phyloP scores from a whole-genome alignment of 1,140 invertebrate genomes.

The Drosophila pseudoobscura region DNA sequence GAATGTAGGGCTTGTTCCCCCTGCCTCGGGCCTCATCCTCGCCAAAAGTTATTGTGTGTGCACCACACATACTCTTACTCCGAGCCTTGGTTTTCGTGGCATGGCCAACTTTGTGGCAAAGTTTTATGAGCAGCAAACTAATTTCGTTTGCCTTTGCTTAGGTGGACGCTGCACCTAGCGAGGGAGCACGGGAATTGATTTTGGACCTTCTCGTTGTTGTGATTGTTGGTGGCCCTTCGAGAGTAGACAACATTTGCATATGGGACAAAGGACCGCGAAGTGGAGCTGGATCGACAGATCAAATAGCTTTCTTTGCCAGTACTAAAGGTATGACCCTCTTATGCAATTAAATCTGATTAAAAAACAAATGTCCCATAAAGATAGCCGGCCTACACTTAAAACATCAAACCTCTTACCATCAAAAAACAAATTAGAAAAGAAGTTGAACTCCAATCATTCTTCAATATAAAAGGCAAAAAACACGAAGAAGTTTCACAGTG shows the following conservation, averaged over 20 bases:
- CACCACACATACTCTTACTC: conserved; percentile 7
- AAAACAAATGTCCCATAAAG: no score
- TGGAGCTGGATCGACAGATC: not conserved
- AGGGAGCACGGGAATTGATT: conserved; percentile 69
- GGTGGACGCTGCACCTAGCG: conserved; percentile 44
- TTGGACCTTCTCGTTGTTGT: conserved; percentile 24
- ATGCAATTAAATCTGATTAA: no score
- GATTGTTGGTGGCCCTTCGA: conserved; percentile 11
- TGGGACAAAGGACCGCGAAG: conserved; percentile 14
- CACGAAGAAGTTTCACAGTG: no score
- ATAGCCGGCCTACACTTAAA: no score
- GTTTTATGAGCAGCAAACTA: conserved; percentile 74
- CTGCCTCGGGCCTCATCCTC: not conserved
- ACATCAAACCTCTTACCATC: no score
- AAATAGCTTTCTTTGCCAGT: no score
- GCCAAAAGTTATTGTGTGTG: conserved; percentile 35
- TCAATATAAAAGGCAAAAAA: no score
- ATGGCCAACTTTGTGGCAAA: conserved; percentile 59
- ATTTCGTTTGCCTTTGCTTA: conserved; percentile 60
- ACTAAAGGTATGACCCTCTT: no score
- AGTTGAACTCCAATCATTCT: no score
- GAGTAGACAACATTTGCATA: conserved; percentile 30
- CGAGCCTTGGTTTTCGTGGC: conserved; percentile 18
- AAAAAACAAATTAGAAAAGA: no score
- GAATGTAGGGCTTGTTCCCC: conserved; percentile 13